Base-by-base conservation (phyloP, 2,888 invertebrate genomes). In the Melanargia galathea region DNA sequence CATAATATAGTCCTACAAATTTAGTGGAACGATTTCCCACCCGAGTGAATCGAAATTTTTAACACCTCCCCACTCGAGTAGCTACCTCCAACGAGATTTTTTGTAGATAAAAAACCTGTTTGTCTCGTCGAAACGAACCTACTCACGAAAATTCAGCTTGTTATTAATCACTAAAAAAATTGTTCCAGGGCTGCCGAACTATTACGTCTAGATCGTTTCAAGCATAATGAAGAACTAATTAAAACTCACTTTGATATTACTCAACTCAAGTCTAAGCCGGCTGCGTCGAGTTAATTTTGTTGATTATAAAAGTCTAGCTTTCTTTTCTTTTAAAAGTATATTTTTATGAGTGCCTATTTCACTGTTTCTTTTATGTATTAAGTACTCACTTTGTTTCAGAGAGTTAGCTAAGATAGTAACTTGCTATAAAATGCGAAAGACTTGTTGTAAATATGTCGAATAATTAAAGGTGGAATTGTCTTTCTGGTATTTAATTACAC, bases 191-290 rank as follows among this genome's bases (percentile, higher is more conserved):
- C n/a, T n/a, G n/a, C n/a, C n/a, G n/a, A n/a, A n/a, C n/a, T n/a
- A n/a, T n/a, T 49, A 73, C 69, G 63, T 52, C 59, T 71, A 75
- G 75, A 74, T 71, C 69, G 66, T 67, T 61, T 49, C 66, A 70
- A 71, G 73, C 72, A 75, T 80, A 81, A 81, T 80, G 79, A 77
- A 76, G 79, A 77, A 76, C 80, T 83, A 81, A 82, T 83, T 83
- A 82, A 82, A 82, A 81, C 75, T 82, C 79, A 76, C 78, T 73
- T 65, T 63, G 67, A 64, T 64, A 66, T 61, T 67, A 67, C 59
- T 66, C 61, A 30, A 67, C 59, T 65, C 60, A 18, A 60, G 60
- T 52, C 60, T 60, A 45, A 60, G 60, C 60, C 54, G 52, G 58
- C 51, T 18, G 52, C 45, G 54, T 49, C 38, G 48, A 26, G 58